phyloP scores from a whole-genome alignment of 2,888 invertebrate genomes.

The Zygogramma bicolorata region DNA sequence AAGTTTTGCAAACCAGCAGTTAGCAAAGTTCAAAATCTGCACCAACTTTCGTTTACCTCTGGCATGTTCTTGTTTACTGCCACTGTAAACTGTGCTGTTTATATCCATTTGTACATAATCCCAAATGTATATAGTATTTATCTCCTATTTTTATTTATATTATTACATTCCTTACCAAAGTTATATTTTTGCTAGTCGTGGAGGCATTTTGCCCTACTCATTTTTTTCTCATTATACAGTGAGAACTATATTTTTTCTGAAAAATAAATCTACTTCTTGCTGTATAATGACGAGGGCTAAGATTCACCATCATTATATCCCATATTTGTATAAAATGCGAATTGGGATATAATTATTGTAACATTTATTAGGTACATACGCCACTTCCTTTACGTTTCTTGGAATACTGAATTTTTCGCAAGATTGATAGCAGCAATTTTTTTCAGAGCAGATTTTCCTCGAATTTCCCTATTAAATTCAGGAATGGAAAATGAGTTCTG shows the following conservation, averaged over 20 bases:
- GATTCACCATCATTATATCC: constrained; percentile 33
- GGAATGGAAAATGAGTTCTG: neutral
- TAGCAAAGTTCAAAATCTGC: constrained; percentile 67
- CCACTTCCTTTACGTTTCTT: constrained; percentile 44
- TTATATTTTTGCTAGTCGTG: constrained; percentile 64
- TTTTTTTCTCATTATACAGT: constrained; percentile 31
- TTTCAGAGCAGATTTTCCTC: neutral
- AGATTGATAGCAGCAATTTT: neutral
- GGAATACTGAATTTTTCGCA: constrained; percentile 14
- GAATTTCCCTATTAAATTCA: neutral
- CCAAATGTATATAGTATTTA: constrained; percentile 59
- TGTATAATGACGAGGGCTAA: constrained; percentile 20
- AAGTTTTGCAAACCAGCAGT: constrained; percentile 65
- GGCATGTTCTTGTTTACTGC: constrained; percentile 58
- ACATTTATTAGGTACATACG: constrained; percentile 60
- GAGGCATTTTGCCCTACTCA: neutral
- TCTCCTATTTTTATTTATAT: constrained; percentile 55
- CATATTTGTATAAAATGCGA: constrained; percentile 48
- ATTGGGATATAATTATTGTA: constrained; percentile 40
- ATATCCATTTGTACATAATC: constrained; percentile 43
- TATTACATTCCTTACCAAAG: constrained; percentile 62
- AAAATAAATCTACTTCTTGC: constrained; percentile 30
- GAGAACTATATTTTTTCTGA: constrained; percentile 28
- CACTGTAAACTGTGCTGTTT: constrained; percentile 65
- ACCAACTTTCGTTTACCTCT: constrained; percentile 58